These are phyloP conservation scores for Drosophila cracens DNA, from an alignment of 2,888 invertebrate species.

Conservation along the genomic window DNA sequence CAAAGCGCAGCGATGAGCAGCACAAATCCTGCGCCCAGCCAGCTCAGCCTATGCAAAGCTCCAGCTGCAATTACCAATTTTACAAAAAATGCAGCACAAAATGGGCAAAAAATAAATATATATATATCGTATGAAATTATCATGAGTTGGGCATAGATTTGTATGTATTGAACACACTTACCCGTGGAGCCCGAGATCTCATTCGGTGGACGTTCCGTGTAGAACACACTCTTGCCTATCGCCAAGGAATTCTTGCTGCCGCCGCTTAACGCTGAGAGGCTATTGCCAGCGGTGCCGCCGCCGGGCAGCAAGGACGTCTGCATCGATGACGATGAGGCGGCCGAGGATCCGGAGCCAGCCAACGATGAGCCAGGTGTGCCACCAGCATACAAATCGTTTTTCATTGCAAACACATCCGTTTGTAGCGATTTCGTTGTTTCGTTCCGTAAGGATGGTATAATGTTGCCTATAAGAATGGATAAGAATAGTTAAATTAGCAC, in stretches of 20 bases:
- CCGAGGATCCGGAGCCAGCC: slow-evolving; percentile 71
- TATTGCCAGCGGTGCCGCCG: slow-evolving; percentile 70
- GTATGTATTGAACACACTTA: slow-evolving; percentile 50
- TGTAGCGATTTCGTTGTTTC: slow-evolving; percentile 83
- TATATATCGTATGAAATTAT: neutral
- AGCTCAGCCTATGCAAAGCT: slow-evolving; percentile 45
- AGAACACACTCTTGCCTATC: slow-evolving; percentile 85
- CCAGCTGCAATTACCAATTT: slow-evolving; percentile 42
- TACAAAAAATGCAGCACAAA: slow-evolving; percentile 33
- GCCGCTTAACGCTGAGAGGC: slow-evolving; percentile 66
- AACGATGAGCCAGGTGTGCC: slow-evolving; percentile 61
- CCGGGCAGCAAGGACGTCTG: slow-evolving; percentile 73
- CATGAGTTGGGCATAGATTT: neutral
- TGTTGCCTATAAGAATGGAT: slow-evolving; percentile 74
- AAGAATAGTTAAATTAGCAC: slow-evolving; percentile 22
- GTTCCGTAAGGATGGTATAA: slow-evolving; percentile 83
- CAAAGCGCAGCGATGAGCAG: slow-evolving; percentile 54
- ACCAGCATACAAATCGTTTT: slow-evolving; percentile 82
- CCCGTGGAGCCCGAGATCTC: slow-evolving; percentile 82
- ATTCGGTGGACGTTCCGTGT: slow-evolving; percentile 85
- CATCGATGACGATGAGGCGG: slow-evolving; percentile 76
- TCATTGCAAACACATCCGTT: slow-evolving; percentile 84
- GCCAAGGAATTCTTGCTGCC: slow-evolving; percentile 83
- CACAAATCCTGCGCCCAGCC: slow-evolving; percentile 42
- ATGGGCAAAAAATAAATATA: slow-evolving; percentile 4